Evolutionary conservation across 2,888 invertebrate species (phyloP), one percentile per base, ranked within the genome.

Genomic region (Amiota communis): DNA sequence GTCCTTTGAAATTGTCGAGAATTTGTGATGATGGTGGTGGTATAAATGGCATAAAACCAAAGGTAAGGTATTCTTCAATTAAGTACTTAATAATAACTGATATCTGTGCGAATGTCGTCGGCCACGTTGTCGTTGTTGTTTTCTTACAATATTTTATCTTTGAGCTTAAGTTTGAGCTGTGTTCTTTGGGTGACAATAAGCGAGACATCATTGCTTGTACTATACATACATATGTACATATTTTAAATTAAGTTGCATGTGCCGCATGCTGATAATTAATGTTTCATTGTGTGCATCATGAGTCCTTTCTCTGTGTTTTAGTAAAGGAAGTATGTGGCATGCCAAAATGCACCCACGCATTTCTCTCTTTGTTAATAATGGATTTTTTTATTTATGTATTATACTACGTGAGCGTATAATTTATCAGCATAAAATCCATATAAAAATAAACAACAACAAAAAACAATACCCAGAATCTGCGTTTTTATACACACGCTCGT

Each of bases 311-410:
- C 36, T 6, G 36, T 36, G 36, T 36, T 2, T 36, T 36, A 36
- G 36, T 36, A 36, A 36, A 36, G 36, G 2, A 36, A 36, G 36
- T 6, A 36, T 36, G 36, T 36, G 36, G 36, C 36, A 36, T 36
- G 6, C 36, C 36, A 36, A 36, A 36, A 6, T 36, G 36, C 36
- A 36, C 36, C 36, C 36, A 36, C 36, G 36, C 23, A 11, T 68
- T 51, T 13, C 67, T 47, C 15, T 23, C 51, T 12, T 17, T 68
- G 20, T 46, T 72, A 56, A 56, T 72, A 67, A 65, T 67, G 65
- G n/a, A 48, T 67, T 71, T 72, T 72, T 65, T 78, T 78, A 78
- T 78, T 78, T 76, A 78, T 78, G 76, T 78, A 36, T 36, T 36
- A 36, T 36, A 36, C 6, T 77, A 78, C 72, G 76, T 65, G 47